A percentile compares a stretch with the other conserved stretches of the same genome.
These are phyloP conservation scores for Yasuhikotakia modesta DNA, from an alignment of 2,797 vertebrate genomes.

Conservation along the genomic window DNA sequence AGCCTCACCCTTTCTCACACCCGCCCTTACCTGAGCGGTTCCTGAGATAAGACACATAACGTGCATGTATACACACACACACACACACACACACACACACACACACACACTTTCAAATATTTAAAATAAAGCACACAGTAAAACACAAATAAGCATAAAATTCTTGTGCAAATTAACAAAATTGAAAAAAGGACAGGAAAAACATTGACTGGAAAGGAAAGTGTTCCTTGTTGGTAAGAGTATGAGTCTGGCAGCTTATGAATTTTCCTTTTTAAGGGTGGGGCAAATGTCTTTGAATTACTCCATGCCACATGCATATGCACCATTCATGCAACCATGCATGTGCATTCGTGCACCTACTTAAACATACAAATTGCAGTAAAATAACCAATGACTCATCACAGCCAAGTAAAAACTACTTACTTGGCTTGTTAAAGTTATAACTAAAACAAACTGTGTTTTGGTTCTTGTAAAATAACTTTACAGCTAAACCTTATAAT, in stretches of 20 bases:
- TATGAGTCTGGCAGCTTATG: background rate
- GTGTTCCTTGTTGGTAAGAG: background rate
- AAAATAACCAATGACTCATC: background rate
- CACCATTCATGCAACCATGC: background rate
- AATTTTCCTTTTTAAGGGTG: conserved; percentile 19
- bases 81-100: conserved; percentile 19
- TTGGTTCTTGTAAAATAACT: background rate
- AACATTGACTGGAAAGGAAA: background rate
- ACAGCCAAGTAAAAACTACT: too few relatives aligned
- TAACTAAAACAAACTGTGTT: background rate
- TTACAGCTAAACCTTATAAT: background rate
- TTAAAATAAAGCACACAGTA: background rate
- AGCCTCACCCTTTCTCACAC: conserved; percentile 56
- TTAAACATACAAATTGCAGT: background rate
- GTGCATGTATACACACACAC: background rate
- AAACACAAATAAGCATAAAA: background rate
- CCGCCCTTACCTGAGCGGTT: conserved; percentile 54
- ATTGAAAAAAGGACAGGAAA: background rate
- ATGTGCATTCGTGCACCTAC: background rate
- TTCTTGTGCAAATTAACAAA: background rate
- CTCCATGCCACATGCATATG: conserved; percentile 3
- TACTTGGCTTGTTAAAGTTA: too few relatives aligned
- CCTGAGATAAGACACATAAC: conserved; percentile 14
- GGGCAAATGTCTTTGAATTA: conserved; percentile 7
- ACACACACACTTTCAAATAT: conserved; percentile 10